Conservation (phyloP, 37 sponge, comb jelly and placozoan genomes). For the Spongia lamella region DNA sequence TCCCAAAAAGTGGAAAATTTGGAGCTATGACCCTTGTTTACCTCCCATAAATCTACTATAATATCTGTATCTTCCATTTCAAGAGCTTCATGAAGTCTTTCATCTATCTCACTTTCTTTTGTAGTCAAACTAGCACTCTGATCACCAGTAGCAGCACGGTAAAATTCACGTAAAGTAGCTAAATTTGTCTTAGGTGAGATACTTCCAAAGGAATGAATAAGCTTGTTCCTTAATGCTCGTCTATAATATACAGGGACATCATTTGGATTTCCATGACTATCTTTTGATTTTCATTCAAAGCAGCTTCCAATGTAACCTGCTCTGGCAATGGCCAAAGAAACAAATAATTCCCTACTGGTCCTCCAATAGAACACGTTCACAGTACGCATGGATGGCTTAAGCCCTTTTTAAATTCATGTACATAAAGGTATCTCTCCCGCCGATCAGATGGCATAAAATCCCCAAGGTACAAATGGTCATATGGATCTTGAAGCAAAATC, state of each 20-base stretch:
- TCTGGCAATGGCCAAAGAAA: conserved; percentile 41
- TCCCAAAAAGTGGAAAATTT: not conserved
- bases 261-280: conserved; percentile 13
- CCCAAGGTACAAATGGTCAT: conserved; percentile 12
- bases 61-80: conserved; percentile 39
- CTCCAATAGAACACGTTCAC: conserved; percentile 35
- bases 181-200: conserved; percentile 11
- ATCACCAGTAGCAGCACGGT: conserved; percentile 31
- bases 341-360: conserved; percentile 33
- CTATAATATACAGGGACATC: conserved; percentile 25
- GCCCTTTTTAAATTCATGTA: conserved; percentile 21
- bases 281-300: conserved; percentile 29
- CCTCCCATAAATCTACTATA: conserved; percentile 28
- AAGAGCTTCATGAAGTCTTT: conserved; percentile 14
- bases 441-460: conserved; percentile 24
- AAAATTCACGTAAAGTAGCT: conserved; percentile 14
- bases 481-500: conserved; percentile 16
- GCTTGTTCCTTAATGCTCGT: conserved; percentile 22
- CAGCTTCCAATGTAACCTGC: conserved; percentile 28
- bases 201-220: conserved; percentile 29
- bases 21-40: conserved; percentile 3
- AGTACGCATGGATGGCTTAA: conserved; percentile 16
- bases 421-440: conserved; percentile 12
- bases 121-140: conserved; percentile 12
- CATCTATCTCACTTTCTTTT: conserved; percentile 20